These are phyloP conservation scores for Ginglymostoma cirratum DNA, from an alignment of 2,113 vertebrate species.

Conservation along the genomic window DNA sequence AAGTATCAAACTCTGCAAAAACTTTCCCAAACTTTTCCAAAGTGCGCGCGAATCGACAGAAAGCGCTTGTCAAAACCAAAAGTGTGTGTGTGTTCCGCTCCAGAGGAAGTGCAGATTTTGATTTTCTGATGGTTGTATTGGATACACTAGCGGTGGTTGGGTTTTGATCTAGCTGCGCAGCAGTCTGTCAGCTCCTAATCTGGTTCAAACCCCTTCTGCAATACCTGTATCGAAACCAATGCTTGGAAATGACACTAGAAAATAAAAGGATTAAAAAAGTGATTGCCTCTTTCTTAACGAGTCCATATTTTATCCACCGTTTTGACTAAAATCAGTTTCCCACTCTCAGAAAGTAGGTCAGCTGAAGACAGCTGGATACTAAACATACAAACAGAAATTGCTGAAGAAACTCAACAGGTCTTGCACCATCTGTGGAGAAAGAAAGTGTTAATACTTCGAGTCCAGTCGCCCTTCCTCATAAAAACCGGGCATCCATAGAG, in stretches of 20 bases:
- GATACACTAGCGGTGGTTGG: neutral
- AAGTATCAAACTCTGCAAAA: neutral
- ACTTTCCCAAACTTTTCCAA: slow-evolving; percentile 15
- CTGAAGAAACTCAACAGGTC: too few relatives aligned
- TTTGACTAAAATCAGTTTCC: neutral
- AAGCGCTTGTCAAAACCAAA: neutral
- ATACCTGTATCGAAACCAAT: neutral
- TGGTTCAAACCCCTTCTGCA: too few relatives aligned
- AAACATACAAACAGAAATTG: too few relatives aligned
- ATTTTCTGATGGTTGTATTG: neutral
- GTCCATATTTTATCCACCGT: neutral
- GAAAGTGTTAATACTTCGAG: too few relatives aligned
- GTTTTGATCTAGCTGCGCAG: neutral
- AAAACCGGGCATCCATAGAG: too few relatives aligned
- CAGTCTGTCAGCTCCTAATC: neutral
- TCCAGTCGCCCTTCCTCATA: too few relatives aligned
- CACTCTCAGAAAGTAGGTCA: neutral
- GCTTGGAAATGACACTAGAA: neutral
- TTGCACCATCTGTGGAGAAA: too few relatives aligned
- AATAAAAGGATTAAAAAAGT: neutral
- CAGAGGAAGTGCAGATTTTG: neutral
- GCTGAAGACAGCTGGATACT: neutral
- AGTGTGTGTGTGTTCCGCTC: neutral
- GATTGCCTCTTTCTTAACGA: neutral
- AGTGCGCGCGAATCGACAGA: neutral